phyloP scores from a whole-genome alignment of 1,140 invertebrate species.

The Acromyrmex echinatior region DNA sequence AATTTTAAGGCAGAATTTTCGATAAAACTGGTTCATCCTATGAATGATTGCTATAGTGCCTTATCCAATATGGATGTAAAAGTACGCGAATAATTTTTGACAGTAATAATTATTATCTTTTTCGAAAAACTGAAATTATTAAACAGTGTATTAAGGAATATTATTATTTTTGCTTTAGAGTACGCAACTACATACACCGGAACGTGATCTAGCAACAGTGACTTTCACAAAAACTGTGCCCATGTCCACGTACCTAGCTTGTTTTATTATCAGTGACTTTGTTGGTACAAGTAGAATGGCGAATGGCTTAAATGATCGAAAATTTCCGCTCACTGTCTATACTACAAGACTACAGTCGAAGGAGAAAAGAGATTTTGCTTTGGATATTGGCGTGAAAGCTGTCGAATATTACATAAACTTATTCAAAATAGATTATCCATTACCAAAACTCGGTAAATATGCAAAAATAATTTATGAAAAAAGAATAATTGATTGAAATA shows the following conservation, averaged over 20 bases:
- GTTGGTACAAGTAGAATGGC: conserved; percentile 87
- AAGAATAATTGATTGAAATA: conserved; percentile 13
- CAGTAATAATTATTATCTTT: neutral
- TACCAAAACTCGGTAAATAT: conserved; percentile 93
- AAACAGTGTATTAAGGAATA: neutral
- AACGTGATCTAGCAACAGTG: conserved; percentile 85
- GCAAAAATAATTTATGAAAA: neutral
- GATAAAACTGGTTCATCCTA: conserved; percentile 92
- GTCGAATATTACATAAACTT: conserved; percentile 95
- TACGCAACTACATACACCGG: conserved; percentile 81
- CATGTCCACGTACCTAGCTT: conserved; percentile 97
- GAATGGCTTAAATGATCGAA: conserved; percentile 86
- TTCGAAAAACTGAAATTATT: neutral
- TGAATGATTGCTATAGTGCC: conserved; percentile 89
- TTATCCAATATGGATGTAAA: conserved; percentile 92
- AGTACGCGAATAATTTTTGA: conserved; percentile 75
- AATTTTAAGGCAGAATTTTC: conserved; percentile 96
- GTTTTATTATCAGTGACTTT: conserved; percentile 97
- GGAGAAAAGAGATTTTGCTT: conserved; percentile 93
- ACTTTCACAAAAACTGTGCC: conserved; percentile 93
- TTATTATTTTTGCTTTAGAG: conserved; percentile 77
- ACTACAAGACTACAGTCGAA: conserved; percentile 91
- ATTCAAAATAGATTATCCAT: conserved; percentile 94
- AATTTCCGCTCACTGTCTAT: conserved; percentile 91
- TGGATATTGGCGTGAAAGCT: conserved; percentile 91